Evolutionary conservation across 2,113 vertebrate genomes (phyloP).

Genomic region (Mustela nigripes): DNA sequence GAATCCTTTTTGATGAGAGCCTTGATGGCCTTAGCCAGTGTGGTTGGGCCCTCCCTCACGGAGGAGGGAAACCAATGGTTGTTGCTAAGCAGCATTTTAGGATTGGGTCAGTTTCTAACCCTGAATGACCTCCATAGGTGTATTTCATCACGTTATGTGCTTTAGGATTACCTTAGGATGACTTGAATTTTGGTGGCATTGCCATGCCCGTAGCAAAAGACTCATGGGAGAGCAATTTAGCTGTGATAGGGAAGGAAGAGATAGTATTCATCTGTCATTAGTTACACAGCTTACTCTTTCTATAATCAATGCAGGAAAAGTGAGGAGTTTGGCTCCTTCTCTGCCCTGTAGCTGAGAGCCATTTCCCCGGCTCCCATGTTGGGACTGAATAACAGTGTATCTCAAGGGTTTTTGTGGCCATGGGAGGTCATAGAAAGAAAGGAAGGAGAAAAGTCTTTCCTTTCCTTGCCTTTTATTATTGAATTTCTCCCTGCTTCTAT

Average conservation of each 20-base stretch:
- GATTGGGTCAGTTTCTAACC: constrained; percentile 62
- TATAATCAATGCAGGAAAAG: not conserved
- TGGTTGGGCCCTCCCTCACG: constrained; percentile 57
- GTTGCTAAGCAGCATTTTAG: constrained; percentile 71
- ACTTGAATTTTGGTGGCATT: not conserved
- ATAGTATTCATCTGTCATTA: not conserved
- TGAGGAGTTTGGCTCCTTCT: not conserved
- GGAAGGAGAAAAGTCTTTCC: not conserved
- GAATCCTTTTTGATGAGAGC: constrained; percentile 70
- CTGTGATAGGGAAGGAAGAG: not conserved
- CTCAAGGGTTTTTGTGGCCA: not conserved
- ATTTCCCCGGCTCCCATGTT: not conserved
- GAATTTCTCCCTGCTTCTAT: not conserved
- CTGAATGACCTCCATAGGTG: constrained; percentile 1
- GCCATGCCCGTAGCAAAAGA: not conserved
- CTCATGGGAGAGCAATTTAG: not conserved
- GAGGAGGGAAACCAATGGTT: constrained; percentile 54
- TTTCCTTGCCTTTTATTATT: not conserved
- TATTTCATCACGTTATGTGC: not conserved
- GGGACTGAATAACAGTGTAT: not conserved
- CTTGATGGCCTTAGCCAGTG: constrained; percentile 67
- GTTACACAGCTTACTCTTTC: not conserved
- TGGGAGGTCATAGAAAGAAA: not conserved
- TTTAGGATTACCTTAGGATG: constrained; percentile 57
- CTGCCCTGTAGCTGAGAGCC: not conserved